Conservation (phyloP, 1,140 invertebrate species). For the Bombus confusus region DNA sequence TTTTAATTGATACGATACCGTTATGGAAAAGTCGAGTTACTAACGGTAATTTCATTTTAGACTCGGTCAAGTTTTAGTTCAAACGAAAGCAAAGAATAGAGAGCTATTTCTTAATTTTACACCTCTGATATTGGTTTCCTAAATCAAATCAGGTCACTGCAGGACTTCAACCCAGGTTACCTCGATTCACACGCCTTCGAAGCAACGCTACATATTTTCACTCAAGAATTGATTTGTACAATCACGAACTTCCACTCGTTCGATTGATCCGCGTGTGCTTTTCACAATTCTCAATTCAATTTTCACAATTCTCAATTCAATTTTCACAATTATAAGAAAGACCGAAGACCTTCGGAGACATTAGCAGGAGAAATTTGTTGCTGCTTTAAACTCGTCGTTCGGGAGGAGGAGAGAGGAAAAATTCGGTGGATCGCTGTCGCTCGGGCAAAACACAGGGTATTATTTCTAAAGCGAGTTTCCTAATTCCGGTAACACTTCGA, state of each 20-base stretch:
- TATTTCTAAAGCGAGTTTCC: not conserved
- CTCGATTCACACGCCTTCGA: too few species aligned
- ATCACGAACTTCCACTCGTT: not conserved
- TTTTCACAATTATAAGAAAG: too few species aligned
- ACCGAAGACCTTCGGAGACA: too few species aligned
- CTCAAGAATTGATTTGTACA: not conserved
- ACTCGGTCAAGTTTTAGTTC: accelerated
- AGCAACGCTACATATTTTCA: too few species aligned
- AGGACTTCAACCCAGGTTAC: too few species aligned
- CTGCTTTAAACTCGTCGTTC: not conserved
- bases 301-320: too few species aligned
- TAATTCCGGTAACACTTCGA: slow-evolving; percentile 17
- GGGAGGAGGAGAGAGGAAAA: not conserved
- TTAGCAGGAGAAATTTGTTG: not conserved
- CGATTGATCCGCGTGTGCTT: not conserved
- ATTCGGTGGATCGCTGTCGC: not conserved
- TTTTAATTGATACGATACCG: too few species aligned
- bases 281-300: too few species aligned
- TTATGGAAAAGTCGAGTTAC: too few species aligned
- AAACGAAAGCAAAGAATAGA: not conserved
- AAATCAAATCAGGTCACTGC: too few species aligned
- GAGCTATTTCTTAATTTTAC: not conserved
- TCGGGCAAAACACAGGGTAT: not conserved
- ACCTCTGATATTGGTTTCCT: too few species aligned
- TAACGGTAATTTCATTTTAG: too few species aligned